Percentiles rank a stretch among this genome's conserved stretches.
Conservation (phyloP, 2,888 invertebrate genomes). For the Chrysomela aeneicollis region DNA sequence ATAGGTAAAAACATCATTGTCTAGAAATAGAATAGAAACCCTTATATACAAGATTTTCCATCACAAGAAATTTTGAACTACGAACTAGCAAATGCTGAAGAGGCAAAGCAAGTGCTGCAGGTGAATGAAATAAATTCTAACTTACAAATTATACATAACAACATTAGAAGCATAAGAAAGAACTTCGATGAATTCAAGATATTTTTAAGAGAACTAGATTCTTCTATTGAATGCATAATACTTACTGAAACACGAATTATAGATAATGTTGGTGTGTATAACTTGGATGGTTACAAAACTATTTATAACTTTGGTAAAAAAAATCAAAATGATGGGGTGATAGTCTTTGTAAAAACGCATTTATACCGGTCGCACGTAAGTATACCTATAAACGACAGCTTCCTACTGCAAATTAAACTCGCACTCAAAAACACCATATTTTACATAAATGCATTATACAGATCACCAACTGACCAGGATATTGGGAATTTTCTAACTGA, state of each 20-base stretch:
- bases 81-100: not conserved
- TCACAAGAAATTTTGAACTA: not conserved
- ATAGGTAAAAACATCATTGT: too few species aligned
- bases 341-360: slow-evolving; percentile 1
- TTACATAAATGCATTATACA: slow-evolving; percentile 10
- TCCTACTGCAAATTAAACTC: slow-evolving; percentile 5
- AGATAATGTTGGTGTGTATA: not conserved
- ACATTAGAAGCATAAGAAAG: not conserved
- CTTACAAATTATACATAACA: not conserved
- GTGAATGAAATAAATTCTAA: not conserved
- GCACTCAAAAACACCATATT: not conserved
- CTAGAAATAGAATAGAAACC: too few species aligned
- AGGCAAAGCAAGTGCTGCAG: not conserved
- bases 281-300: not conserved
- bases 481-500: not conserved
- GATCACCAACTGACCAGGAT: not conserved
- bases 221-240: not conserved
- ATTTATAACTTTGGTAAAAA: not conserved
- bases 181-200: not conserved
- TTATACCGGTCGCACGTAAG: not conserved
- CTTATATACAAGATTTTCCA: too few species aligned
- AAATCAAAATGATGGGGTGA: slow-evolving; percentile 7
- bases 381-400: not conserved
- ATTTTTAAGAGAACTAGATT: not conserved
- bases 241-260: slow-evolving; percentile 5